phyloP scores from a whole-genome alignment of 2,888 invertebrate genomes.

The Nemoura dubitans region DNA sequence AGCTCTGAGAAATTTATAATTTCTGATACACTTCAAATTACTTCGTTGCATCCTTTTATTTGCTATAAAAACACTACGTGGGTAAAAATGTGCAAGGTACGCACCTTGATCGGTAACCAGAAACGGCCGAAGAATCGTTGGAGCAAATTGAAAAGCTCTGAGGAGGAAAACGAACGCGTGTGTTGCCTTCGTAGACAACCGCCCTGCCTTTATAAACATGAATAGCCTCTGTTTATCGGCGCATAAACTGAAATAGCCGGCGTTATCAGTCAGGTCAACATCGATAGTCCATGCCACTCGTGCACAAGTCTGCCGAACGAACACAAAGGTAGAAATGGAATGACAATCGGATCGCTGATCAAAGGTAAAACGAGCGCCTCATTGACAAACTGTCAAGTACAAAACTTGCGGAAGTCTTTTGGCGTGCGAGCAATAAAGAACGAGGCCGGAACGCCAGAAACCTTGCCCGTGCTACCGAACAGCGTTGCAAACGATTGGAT shows the following conservation, averaged over 20 bases:
- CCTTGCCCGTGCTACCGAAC: too few relatives aligned
- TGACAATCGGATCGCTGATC: not conserved
- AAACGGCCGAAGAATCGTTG: not conserved
- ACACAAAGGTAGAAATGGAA: not conserved
- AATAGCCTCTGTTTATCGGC: not conserved
- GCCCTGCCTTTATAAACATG: not conserved
- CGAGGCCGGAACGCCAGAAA: not conserved
- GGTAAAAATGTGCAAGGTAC: too few relatives aligned
- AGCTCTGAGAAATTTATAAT: too few relatives aligned
- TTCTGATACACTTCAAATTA: too few relatives aligned
- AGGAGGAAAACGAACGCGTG: not conserved
- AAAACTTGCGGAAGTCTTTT: not conserved
- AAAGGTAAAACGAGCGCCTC: not conserved
- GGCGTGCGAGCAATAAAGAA: not conserved
- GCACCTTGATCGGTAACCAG: too few relatives aligned
- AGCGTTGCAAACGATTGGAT: too few relatives aligned
- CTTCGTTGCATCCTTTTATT: too few relatives aligned
- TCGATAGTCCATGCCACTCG: not conserved
- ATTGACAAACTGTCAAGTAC: constrained; percentile 1
- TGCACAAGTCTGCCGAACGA: not conserved
- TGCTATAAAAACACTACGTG: too few relatives aligned
- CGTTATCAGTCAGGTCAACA: not conserved
- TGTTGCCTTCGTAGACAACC: not conserved
- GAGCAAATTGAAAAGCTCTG: not conserved
- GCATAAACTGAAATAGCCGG: not conserved